These are phyloP conservation scores for Schizotus pectinicornis DNA, from an alignment of 2,888 invertebrate species.

Conservation along the genomic window DNA sequence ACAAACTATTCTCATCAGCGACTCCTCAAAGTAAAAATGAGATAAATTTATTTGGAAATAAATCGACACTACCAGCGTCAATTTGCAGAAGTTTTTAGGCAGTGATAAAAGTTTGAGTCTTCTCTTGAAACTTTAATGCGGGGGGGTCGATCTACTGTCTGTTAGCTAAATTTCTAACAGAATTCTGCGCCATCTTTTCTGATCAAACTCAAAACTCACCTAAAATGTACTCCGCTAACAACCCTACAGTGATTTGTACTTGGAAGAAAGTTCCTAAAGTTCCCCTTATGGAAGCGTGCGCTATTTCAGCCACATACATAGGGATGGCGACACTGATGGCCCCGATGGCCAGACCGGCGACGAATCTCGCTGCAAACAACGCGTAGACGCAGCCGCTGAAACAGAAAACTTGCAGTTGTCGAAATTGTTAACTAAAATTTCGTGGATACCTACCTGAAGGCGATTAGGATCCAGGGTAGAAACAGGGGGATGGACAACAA, in stretches of 20 bases:
- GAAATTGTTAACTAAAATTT: too few relatives aligned
- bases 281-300: conserved; percentile 67
- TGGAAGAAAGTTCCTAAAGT: conserved; percentile 73
- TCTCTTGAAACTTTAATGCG: too few relatives aligned
- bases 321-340: conserved; percentile 71
- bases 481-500: conserved; percentile 63
- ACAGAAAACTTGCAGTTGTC: conserved; percentile 4
- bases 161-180: background rate
- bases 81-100: too few relatives aligned
- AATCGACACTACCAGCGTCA: too few relatives aligned
- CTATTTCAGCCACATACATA: conserved; percentile 70
- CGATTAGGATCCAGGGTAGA: conserved; percentile 64
- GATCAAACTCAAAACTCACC: conserved; percentile 53
- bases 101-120: too few relatives aligned
- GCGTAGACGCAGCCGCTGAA: conserved; percentile 48
- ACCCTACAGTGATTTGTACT: conserved; percentile 69
- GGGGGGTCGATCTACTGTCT: background rate
- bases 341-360: conserved; percentile 69
- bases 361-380: conserved; percentile 63
- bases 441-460: conserved; percentile 58
- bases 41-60: too few relatives aligned
- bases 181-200: background rate
- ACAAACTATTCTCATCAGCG: too few relatives aligned
- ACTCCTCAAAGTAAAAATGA: too few relatives aligned
- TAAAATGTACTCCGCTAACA: conserved; percentile 67